Base-by-base conservation (phyloP, 2,888 invertebrate species). In the Cremastinae sp. region DNA sequence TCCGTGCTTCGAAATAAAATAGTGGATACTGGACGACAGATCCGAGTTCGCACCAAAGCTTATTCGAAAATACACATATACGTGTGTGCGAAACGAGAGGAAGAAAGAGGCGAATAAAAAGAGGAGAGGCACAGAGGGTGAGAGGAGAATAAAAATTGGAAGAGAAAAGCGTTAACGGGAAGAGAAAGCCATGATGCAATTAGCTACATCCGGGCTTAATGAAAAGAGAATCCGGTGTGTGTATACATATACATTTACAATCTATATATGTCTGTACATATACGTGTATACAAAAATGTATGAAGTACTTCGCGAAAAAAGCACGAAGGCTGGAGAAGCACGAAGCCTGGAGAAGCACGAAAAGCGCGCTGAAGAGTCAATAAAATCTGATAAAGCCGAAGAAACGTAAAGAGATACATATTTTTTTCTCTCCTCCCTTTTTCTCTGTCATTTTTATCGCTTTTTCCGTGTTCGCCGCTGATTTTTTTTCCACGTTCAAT, bases 191-290 rank as follows among this genome's bases (percentile, higher is more conserved):
- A 79, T 80, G 78, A 82, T 79, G 82, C 84, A 84, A 84, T 84
- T 84, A 84, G 83, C 84, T 81, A 81, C 80, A 82, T 82, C 80
- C 79, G n/a, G 82, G 83, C 80, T 83, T 84, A 84, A 84, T 84
- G 82, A n/a, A 83, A 83, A 83, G 81, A 81, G 83, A 80, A n/a
- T n/a, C n/a, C n/a, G 79, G 77, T 28, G 14, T 56, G 35, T 56
- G 55, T 65, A 53, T 56, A 66, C 18, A 56, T 28, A 53, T 18
- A 53, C 7, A 35, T n/a, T n/a, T n/a, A n/a, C n/a, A n/a, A n/a
- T n/a, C n/a, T n/a, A n/a, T n/a, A n/a, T n/a, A n/a, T n/a, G n/a
- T n/a, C n/a, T n/a, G n/a, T n/a, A n/a, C n/a, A n/a, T n/a, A n/a
- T n/a, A n/a, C n/a, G n/a, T n/a, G n/a, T n/a, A n/a, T n/a, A n/a